Evolutionary conservation across 2,888 invertebrate species (phyloP).

Genomic region (Stictocephala bisonia): DNA sequence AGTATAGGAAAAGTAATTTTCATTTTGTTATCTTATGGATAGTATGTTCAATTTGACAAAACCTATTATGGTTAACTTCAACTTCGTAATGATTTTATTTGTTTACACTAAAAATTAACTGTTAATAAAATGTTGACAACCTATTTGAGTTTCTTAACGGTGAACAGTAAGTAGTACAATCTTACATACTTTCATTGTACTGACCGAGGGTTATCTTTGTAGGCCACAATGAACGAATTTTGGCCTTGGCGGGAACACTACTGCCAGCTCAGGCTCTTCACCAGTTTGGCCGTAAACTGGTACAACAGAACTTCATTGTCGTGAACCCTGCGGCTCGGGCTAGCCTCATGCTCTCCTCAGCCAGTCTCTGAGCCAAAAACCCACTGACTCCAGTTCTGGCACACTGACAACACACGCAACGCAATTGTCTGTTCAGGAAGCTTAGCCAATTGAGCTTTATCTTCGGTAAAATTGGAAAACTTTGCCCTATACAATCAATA

Average conservation of each 20-base stretch:
- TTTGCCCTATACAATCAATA: neutral
- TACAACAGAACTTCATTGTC: constrained; percentile 3
- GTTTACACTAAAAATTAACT: too few relatives aligned
- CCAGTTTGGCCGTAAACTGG: neutral
- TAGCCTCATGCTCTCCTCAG: neutral
- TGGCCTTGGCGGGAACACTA: constrained; percentile 14
- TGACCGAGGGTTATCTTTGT: constrained; percentile 3
- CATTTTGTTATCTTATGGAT: too few relatives aligned
- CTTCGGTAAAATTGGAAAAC: neutral
- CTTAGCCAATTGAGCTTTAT: neutral
- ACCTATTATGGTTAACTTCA: too few relatives aligned
- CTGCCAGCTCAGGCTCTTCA: neutral
- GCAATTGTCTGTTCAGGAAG: neutral
- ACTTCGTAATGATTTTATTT: too few relatives aligned
- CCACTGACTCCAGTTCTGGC: neutral
- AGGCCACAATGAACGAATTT: too few relatives aligned
- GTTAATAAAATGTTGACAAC: too few relatives aligned
- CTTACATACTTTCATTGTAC: too few relatives aligned
- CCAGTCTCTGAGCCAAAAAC: neutral
- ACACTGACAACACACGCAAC: constrained; percentile 18
- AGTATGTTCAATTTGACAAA: too few relatives aligned
- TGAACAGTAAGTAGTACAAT: too few relatives aligned
- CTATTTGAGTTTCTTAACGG: too few relatives aligned
- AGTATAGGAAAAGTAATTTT: too few relatives aligned
- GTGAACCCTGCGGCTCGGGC: neutral